Evolutionary conservation across 2,888 invertebrate species (phyloP).

Genomic region (Bugula neritina): DNA sequence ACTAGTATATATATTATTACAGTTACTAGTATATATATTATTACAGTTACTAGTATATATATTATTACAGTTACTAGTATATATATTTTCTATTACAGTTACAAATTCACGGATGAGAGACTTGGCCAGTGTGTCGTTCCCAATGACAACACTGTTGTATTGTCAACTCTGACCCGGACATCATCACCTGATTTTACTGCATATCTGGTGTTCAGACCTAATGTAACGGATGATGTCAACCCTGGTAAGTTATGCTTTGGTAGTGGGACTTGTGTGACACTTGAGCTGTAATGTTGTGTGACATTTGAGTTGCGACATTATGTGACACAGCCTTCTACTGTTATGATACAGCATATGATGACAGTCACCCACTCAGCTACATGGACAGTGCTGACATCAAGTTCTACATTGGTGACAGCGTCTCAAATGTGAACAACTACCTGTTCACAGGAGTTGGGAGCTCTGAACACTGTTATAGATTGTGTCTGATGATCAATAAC

Average conservation of each 20-base stretch:
- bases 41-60: no score
- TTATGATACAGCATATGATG: neutral
- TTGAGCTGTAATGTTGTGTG: no score
- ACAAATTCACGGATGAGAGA: neutral
- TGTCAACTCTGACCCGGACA: neutral
- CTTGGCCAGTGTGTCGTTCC: neutral
- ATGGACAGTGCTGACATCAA: neutral
- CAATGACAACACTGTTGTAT: neutral
- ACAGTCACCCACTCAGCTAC: neutral
- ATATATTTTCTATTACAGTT: neutral
- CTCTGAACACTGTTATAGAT: neutral
- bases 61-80: no score
- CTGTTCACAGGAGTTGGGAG: neutral
- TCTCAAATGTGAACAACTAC: neutral
- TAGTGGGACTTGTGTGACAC: no score
- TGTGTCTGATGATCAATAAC: conserved; percentile 17
- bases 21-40: no score
- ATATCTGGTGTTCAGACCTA: neutral
- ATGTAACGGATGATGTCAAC: neutral
- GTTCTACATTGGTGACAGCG: neutral
- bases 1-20: no score
- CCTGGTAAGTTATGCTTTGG: neutral
- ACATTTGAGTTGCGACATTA: no score
- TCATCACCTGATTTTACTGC: neutral
- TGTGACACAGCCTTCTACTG: no score